These are phyloP conservation scores for Diuraphis noxia DNA, from an alignment of 1,140 invertebrate species.

Conservation along the genomic window DNA sequence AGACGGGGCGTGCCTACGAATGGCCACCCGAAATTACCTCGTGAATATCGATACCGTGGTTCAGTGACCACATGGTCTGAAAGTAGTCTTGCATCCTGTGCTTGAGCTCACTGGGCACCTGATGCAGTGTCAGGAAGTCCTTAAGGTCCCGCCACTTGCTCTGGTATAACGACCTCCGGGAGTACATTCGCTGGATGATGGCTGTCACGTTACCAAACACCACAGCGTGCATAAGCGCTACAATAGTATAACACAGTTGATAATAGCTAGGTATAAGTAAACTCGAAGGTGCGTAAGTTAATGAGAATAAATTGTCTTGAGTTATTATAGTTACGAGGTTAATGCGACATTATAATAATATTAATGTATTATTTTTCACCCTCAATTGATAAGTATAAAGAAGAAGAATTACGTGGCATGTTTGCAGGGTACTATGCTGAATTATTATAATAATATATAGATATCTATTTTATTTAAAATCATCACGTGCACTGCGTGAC, in stretches of 20 bases:
- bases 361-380: not conserved
- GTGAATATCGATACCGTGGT: slow-evolving; percentile 98
- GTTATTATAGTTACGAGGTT: not conserved
- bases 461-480: not conserved
- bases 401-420: not conserved
- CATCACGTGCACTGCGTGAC: not conserved
- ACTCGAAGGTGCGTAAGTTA: not conserved
- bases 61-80: slow-evolving; percentile 97
- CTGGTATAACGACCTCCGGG: slow-evolving; percentile 93
- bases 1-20: not conserved
- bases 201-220: slow-evolving; percentile 99
- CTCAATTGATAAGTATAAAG: not conserved
- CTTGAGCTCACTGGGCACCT: slow-evolving; percentile 92
- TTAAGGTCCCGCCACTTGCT: slow-evolving; percentile 95
- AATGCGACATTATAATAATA: not conserved
- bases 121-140: slow-evolving; percentile 95
- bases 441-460: not conserved
- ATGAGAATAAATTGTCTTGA: not conserved
- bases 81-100: slow-evolving; percentile 98
- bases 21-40: slow-evolving; percentile 68
- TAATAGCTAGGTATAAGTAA: not conserved
- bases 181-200: slow-evolving; percentile 98
- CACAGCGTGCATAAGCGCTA: slow-evolving; percentile 96
- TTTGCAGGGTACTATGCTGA: not conserved
- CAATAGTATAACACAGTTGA: not conserved